Base-by-base conservation (phyloP, 2,888 invertebrate genomes). In the Stenoptilia bipunctidactyla region DNA sequence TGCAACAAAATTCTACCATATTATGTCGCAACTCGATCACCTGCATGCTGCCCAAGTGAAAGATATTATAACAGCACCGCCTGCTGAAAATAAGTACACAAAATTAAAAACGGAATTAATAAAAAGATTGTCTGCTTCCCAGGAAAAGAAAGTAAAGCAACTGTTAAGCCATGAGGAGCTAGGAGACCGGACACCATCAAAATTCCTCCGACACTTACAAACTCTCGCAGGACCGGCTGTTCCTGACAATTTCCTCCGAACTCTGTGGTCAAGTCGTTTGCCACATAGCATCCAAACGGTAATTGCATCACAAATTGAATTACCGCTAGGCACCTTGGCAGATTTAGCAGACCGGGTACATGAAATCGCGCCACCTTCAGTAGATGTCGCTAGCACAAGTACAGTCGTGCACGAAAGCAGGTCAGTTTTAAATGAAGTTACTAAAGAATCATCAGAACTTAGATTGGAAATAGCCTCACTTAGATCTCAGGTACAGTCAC, bases 101-200 rank as follows among this genome's bases (percentile, higher is more conserved):
- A 45, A 40, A 20, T 15, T 45, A 4, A 45, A 45, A 14, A 6
- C 36, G 8, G 43, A 45, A 27, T 12, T 45, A 1, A 41, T 42
- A 3, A 39, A 40, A 4, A 38, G 45, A 3, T 30, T 48, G 0
- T 45, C 48, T 1, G 40, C 45, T 8, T 50, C 53, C 0, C 44
- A 44, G 1, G 51, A 53, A 27, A 37, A 43, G 13, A 44, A 46
- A 15, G 40, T 51, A 0, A 40, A 44, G 15, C 53, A 53, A 27
- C 41, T 56, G 0, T 27, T 56, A 4, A 40, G 34, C 1, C 44
- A 47, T 6, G 49, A 53, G 15, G 51, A 53, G 36, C 9, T 25
- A 25, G 25, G 25, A 25, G 25, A 25, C 20, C 39, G 50, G 14
- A 33, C 36, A 8, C n/a, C n/a, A n/a, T n/a, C n/a, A n/a, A n/a